Base-by-base conservation (phyloP, 2,113 vertebrate species). In the Podiceps cristatus region DNA sequence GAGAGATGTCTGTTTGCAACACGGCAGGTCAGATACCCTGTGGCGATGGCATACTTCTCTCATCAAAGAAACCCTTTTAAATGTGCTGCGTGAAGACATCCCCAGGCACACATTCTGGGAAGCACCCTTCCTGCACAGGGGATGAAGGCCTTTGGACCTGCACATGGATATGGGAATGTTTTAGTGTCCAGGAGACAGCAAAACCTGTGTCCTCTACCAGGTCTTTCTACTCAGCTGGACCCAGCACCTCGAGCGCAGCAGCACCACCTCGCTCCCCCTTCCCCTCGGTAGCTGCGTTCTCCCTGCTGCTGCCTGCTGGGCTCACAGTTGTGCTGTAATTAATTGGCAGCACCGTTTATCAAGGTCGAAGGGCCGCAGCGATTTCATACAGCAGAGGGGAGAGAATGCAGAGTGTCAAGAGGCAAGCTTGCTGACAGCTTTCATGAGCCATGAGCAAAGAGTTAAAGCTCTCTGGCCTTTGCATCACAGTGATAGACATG, bases 241-340 rank as follows among this genome's bases (percentile, higher is more conserved):
- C 17, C 19, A 71, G 27, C 24, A 40, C 19, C 23, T 40, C 1
- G 2, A 88, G 62, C 1, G 2, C 19, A 33, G 18, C 1, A 3
- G 49, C 67, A 84, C 7, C 4, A 28, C 27, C 11, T 56, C 3
- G 0, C 31, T 72, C 12, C 33, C 8, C 5, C 12, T 11, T 82
- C 27, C 19, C 23, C 42, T 58, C 2, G 0, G 13, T 5, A 76
- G 40, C 71, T 86, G 45, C 2, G 0, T 15, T 93, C 17, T 47
- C 25, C 42, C 40, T 50, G 71, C 17, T 63, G 73, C 7, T 13
- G 7, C 31, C 52, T 52, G 40, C 55, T 56, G 35, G 11, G 53
- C 63, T 84, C 40, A 16, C 40, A 27, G 11, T 0, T 58, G 42
- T 47, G 45, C 45, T 80, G 45, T 49, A 71, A 69, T 63, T 86